Base-by-base conservation (phyloP, 2,113 vertebrate species). In the Gymnarchus niloticus region DNA sequence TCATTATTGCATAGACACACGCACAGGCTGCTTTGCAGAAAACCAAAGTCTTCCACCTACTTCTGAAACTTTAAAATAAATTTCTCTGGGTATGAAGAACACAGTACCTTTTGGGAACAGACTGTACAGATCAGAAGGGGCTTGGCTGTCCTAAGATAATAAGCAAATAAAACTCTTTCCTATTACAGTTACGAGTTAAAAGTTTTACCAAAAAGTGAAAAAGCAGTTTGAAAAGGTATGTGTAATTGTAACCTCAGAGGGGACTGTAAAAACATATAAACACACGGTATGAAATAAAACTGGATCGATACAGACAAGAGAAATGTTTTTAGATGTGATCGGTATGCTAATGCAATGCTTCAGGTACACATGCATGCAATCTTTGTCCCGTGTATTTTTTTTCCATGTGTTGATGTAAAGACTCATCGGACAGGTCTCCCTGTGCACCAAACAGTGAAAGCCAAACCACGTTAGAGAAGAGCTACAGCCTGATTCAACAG, bases 311-410 rank as follows among this genome's bases (percentile, higher is more conserved):
- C 6, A 25, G 21, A 59, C 0, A 59, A 59, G 25, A 59, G 7
- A 59, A 59, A 59, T 59, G 56, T 57, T 57, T 48, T 81, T 85
- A 80, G 52, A 85, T 59, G 73, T 59, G 23, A 85, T 85, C 85
- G 81, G 51, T 61, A 81, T 85, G 37, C 19, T 81, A 49, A 85
- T 54, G 14, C 59, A 81, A 41, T 44, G 54, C 73, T 85, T 81
- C 54, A 49, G 54, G 23, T 84, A n/a, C 48, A 81, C 78, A 51
- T 54, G n/a, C 46, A 54, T 17, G 6, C 23, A 46, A 65, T 65
- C 59, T 65, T 65, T 28, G 84, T 65, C 9, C n/a, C 73, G 51
- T 51, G 10, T 56, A 19, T 84, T 57, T 76, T 48, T 84, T 61
- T 21, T 7, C 33, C 83, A 49, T 73, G 59, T 54, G 25, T 25